Conservation (phyloP, 2,888 invertebrate species). For the Melanostoma scalare region DNA sequence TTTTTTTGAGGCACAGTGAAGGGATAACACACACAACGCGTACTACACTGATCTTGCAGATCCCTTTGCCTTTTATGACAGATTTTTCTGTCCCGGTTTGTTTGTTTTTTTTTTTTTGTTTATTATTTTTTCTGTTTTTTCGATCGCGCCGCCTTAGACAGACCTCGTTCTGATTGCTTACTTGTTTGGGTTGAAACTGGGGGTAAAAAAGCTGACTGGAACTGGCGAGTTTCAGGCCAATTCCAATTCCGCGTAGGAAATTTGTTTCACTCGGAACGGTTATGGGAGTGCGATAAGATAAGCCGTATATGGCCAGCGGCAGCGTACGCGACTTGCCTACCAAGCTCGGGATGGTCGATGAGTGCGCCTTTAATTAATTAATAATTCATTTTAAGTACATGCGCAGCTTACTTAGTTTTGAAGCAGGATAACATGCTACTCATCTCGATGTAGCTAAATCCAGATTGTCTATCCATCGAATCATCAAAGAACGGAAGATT, state of each 20-base stretch:
- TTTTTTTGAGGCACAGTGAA: slow-evolving; percentile 49
- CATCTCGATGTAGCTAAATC: slow-evolving; percentile 61
- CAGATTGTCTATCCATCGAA: slow-evolving; percentile 47
- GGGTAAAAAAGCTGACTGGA: slow-evolving; percentile 43
- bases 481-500: not conserved
- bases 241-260: slow-evolving; percentile 71
- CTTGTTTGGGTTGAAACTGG: slow-evolving; percentile 52
- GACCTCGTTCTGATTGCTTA: slow-evolving; percentile 66
- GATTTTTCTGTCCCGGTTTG: slow-evolving; percentile 58
- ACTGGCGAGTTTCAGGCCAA: slow-evolving; percentile 63
- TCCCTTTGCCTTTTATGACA: slow-evolving; percentile 72
- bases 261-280: slow-evolving; percentile 72
- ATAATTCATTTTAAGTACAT: slow-evolving; percentile 71
- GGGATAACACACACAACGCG: slow-evolving; percentile 66
- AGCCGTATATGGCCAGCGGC: slow-evolving; percentile 62
- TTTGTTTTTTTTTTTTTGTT: slow-evolving; percentile 17
- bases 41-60: slow-evolving; percentile 53
- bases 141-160: slow-evolving; percentile 51
- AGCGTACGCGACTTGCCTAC: slow-evolving; percentile 62
- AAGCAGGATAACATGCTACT: slow-evolving; percentile 57
- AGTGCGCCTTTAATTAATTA: slow-evolving; percentile 73
- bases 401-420: slow-evolving; percentile 27
- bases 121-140: not conserved
- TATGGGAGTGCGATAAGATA: slow-evolving; percentile 73
- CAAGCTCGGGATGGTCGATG: slow-evolving; percentile 31